phyloP scores from a whole-genome alignment of 2,888 invertebrate genomes.

The Caenorhabditis zanzibari region DNA sequence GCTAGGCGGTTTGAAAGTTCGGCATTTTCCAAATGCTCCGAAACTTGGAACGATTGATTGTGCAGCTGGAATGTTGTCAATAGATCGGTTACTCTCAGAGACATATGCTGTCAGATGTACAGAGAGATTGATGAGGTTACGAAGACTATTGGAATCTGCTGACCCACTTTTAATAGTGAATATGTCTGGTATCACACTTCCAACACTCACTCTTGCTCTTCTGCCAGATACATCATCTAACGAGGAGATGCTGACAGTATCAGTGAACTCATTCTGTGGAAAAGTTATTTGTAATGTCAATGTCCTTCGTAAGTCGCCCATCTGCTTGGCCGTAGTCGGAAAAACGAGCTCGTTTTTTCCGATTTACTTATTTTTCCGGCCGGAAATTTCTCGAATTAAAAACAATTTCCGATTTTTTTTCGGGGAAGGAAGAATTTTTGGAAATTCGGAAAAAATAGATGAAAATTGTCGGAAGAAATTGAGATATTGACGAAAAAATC shows the following conservation, averaged over 20 bases:
- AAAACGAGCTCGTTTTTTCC: too few species aligned
- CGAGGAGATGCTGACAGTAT: conserved; percentile 73
- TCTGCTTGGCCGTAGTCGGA: too few species aligned
- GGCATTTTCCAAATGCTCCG: conserved; percentile 75
- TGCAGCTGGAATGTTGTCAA: conserved; percentile 73
- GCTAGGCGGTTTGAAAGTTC: conserved; percentile 71
- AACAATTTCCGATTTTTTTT: too few species aligned
- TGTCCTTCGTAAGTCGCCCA: conserved; percentile 60
- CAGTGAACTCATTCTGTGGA: conserved; percentile 80
- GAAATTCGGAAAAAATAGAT: too few species aligned
- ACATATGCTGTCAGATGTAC: conserved; percentile 76
- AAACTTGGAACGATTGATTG: conserved; percentile 74
- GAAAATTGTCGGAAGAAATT: too few species aligned
- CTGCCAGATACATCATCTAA: conserved; percentile 60
- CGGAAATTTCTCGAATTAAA: too few species aligned
- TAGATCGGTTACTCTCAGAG: conserved; percentile 76
- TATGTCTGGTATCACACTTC: conserved; percentile 70
- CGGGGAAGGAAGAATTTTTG: too few species aligned
- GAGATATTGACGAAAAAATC: too few species aligned
- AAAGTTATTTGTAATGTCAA: conserved; percentile 76
- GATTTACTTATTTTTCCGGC: too few species aligned
- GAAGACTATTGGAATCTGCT: conserved; percentile 74
- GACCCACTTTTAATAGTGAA: conserved; percentile 63
- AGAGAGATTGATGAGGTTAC: conserved; percentile 76
- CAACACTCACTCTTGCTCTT: conserved; percentile 73